Evolutionary conservation across 2,113 vertebrate genomes (phyloP), one percentile per base, ranked within the genome.

Genomic region (Zootoca vivipara): DNA sequence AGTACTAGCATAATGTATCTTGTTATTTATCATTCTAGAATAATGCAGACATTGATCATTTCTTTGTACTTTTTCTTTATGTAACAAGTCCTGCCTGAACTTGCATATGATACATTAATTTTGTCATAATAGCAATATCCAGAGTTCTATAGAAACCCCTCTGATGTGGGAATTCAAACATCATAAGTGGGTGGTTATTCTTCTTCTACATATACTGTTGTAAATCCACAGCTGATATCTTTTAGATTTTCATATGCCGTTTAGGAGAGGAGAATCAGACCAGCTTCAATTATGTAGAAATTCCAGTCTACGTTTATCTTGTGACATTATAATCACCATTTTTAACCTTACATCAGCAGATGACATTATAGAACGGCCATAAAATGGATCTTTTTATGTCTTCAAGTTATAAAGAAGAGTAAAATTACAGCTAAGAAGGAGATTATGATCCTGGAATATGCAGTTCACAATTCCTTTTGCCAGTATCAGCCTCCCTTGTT

Each of bases 381-480:
- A 80, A 92, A 93, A 89, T 91, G 91, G 87, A 30, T 88, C 30
- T 35, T 88, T 93, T 93, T 91, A 89, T 84, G 70, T 78, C 92
- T 87, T 94, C 0, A 52, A 90, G 91, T 89, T 52, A 67, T 81
- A 90, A 87, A 92, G 24, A 46, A 92, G 52, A 89, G 64, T 33
- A 92, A 93, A 94, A 96, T 91, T 92, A 33, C n/a, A 83, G 28
- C 64, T 89, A 89, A 64, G 83, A 93, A 93, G 92, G 38, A 84
- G 69, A 52, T 13, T 93, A 15, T 85, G 33, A 70, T 79, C 28
- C 78, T 92, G 84, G 85, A 92, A 92, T 74, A 91, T 13, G 8
- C 64, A 90, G 81, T 64, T 90, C 87, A 72, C 64, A 73, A 7
- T 93, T 93, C 10, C 10, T 22, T 52, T 91, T 90, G 82, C 22